Evolutionary conservation across 2,113 vertebrate genomes (phyloP), one percentile per base, ranked within the genome.

Genomic region (Platysteira castanea): DNA sequence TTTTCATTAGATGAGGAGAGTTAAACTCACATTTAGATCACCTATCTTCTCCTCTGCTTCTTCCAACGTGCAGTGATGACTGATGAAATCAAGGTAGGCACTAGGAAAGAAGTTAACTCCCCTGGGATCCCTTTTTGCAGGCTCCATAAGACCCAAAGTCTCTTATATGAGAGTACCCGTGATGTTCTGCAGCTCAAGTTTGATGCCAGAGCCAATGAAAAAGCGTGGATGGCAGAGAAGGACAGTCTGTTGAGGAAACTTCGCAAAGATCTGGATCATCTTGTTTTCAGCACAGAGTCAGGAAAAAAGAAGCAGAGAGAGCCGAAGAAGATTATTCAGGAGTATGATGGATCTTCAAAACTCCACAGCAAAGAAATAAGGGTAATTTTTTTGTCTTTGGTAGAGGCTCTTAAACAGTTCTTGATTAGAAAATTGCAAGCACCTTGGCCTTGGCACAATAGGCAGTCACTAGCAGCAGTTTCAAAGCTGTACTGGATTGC

Each of bases 141-240:
- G 90, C 98, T 99, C 26, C 98, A 98, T 90, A 98, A 96, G 73
- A 99, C 99, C 24, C 99, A 99, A 85, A 99, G 98, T 84, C 97
- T 99, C 49, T 97, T 99, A 21, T 98, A 99, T 22, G 98, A 99
- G 94, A 99, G 98, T 93, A 99, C 99, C 22, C 98, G 96, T 97
- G 99, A 99, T 89, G 99, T 99, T 87, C 94, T 99, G 47, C 98
- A 99, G 91, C 98, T 99, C 6, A 99, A 98, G 97, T 99, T 98
- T 96, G 98, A 99, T 79, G 96, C 98, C 27, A 98, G 98, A 84
- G 97, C 97, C 46, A 98, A 98, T 23, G 99, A 99, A 97, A 99
- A 99, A 90, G 91, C 97, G 11, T 99, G 99, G 99, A 99, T 99
- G 98, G 96, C 98, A 67, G 99, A 99, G 97, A 99, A 99, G 95